These are phyloP conservation scores for Delphinus delphis DNA, from an alignment of 2,113 vertebrate genomes.

Conservation along the genomic window DNA sequence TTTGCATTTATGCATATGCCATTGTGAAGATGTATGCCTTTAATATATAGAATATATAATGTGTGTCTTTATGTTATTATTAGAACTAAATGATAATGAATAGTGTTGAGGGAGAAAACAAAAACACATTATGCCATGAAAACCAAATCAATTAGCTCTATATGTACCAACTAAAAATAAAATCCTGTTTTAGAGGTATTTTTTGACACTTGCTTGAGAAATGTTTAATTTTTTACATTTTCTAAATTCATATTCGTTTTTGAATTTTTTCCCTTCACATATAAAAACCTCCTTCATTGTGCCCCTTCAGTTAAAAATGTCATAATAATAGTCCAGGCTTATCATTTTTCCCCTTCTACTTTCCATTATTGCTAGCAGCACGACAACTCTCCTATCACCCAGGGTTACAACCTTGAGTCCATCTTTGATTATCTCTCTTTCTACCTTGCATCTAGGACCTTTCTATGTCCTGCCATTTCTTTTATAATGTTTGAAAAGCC, in stretches of 20 bases:
- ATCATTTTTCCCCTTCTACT: slow-evolving; percentile 68
- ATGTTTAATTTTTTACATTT: slow-evolving; percentile 31
- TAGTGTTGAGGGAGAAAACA: background rate
- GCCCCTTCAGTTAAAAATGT: slow-evolving; percentile 70
- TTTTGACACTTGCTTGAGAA: slow-evolving; percentile 23
- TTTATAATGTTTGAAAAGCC: slow-evolving; percentile 76
- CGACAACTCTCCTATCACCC: slow-evolving; percentile 73
- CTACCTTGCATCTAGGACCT: slow-evolving; percentile 78
- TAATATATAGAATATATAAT: background rate
- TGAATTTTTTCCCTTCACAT: slow-evolving; percentile 55
- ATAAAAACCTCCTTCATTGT: slow-evolving; percentile 51
- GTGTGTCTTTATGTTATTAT: background rate
- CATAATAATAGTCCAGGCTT: slow-evolving; percentile 70
- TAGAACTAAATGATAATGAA: background rate
- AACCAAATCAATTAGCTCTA: slow-evolving; percentile 19
- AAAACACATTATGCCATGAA: background rate
- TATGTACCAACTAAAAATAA: background rate
- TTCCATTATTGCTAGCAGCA: slow-evolving; percentile 80
- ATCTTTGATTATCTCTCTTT: slow-evolving; percentile 80
- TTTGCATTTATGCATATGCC: background rate
- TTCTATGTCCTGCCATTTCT: slow-evolving; percentile 79
- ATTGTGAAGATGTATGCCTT: background rate
- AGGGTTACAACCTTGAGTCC: slow-evolving; percentile 79
- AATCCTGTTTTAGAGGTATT: background rate
- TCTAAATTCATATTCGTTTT: slow-evolving; percentile 53